phyloP scores from a whole-genome alignment of 2,113 vertebrate species.

The Pangasianodon hypophthalmus region DNA sequence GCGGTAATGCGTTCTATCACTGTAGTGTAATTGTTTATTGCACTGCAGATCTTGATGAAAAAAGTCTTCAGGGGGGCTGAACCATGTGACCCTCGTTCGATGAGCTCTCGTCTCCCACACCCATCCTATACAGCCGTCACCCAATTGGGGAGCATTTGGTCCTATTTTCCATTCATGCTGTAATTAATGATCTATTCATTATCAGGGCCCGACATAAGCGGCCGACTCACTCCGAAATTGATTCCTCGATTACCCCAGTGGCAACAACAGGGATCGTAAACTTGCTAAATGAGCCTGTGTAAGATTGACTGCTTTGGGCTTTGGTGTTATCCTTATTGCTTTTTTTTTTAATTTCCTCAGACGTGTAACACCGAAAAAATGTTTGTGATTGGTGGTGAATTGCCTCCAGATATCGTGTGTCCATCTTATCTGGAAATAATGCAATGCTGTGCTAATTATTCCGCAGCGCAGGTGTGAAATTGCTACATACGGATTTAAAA shows the following conservation, averaged over 20 bases:
- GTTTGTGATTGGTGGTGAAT: conserved; percentile 49
- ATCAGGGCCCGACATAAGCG: conserved; percentile 45
- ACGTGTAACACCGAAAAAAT: conserved; percentile 52
- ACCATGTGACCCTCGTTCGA: conserved; percentile 9
- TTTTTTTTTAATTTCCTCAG: conserved; percentile 24
- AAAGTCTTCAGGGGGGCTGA: conserved; percentile 34
- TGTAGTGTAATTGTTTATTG: conserved; percentile 52
- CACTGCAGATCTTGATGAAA: conserved; percentile 44
- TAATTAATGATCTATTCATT: conserved; percentile 63
- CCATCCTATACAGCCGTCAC: neutral
- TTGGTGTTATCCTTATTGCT: conserved; percentile 59
- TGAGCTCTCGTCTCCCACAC: conserved; percentile 8
- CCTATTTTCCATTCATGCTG: conserved; percentile 54
- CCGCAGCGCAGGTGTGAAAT: conserved; percentile 8
- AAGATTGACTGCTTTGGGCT: conserved; percentile 59
- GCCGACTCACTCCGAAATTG: conserved; percentile 62
- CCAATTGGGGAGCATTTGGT: conserved; percentile 35
- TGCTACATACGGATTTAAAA: neutral
- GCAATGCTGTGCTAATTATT: conserved; percentile 19
- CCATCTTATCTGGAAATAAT: neutral
- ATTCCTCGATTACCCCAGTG: conserved; percentile 58
- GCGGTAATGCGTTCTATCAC: neutral
- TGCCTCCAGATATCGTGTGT: neutral
- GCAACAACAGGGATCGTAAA: conserved; percentile 56
- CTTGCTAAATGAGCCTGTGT: conserved; percentile 64